Conservation (phyloP, 2,888 invertebrate species). For the Gisinianus flammeolus region DNA sequence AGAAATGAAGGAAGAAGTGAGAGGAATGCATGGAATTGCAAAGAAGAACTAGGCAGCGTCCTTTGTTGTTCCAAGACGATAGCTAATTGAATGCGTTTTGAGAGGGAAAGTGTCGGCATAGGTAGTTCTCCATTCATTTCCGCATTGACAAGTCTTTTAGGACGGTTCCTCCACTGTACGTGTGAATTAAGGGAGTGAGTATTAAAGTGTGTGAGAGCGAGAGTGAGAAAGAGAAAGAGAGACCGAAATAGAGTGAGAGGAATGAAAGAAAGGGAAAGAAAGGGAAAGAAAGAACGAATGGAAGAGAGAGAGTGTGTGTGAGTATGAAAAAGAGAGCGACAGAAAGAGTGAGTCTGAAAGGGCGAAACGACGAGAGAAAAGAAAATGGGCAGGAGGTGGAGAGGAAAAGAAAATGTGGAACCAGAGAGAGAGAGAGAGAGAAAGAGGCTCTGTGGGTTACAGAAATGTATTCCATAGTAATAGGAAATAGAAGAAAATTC, state of each 20-base stretch:
- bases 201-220: constrained; percentile 22
- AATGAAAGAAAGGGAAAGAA: constrained; percentile 8
- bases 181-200: constrained; percentile 45
- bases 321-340: background rate
- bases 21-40: constrained; percentile 30
- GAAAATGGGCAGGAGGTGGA: constrained; percentile 45
- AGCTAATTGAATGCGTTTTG: constrained; percentile 51
- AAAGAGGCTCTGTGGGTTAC: constrained; percentile 48
- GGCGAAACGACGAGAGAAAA: constrained; percentile 36
- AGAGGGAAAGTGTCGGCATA: constrained; percentile 39
- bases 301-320: background rate
- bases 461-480: constrained; percentile 48
- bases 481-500: constrained; percentile 34
- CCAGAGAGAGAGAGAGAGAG: constrained; percentile 20
- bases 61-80: constrained; percentile 43
- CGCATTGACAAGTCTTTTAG: constrained; percentile 50
- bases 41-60: constrained; percentile 20
- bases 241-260: constrained; percentile 3
- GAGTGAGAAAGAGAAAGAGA: background rate
- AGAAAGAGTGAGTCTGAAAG: constrained; percentile 41
- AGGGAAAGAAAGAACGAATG: constrained; percentile 20
- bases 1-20: constrained; percentile 1
- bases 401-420: constrained; percentile 43
- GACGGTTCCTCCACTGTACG: constrained; percentile 37
- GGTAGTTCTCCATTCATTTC: constrained; percentile 46